Evolutionary conservation across 2,113 vertebrate species (phyloP).

Genomic region (Anoura caudifer): DNA sequence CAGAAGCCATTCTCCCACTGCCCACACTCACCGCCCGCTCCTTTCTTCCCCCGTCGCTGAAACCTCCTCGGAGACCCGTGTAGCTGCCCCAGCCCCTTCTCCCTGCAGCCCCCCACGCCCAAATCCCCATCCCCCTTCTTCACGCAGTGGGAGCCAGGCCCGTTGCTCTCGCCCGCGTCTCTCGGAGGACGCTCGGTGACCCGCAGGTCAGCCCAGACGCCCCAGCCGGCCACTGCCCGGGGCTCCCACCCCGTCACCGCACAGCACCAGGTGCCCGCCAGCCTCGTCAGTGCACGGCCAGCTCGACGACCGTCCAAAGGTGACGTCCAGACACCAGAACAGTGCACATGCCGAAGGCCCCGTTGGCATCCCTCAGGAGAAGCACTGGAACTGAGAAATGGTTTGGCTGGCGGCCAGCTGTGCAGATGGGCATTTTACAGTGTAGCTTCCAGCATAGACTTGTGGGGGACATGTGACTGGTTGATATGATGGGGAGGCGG

Average conservation of each 20-base stretch:
- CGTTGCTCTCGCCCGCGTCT: accelerated
- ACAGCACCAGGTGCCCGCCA: background rate
- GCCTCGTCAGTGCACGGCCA: background rate
- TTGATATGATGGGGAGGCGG: background rate
- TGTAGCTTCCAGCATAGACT: background rate
- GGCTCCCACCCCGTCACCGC: background rate
- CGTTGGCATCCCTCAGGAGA: background rate
- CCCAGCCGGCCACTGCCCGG: no score
- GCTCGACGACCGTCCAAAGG: background rate
- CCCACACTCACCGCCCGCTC: background rate
- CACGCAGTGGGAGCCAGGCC: background rate
- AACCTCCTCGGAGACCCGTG: background rate
- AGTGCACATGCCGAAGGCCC: no score
- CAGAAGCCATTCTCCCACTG: background rate
- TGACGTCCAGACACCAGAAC: background rate
- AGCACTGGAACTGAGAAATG: background rate
- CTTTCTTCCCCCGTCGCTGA: background rate
- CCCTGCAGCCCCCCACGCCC: background rate
- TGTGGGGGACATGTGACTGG: background rate
- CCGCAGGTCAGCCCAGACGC: background rate
- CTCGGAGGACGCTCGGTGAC: background rate
- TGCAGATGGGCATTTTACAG: background rate
- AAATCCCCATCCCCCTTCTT: background rate
- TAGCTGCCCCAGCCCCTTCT: background rate
- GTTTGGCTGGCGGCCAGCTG: background rate